phyloP scores from a whole-genome alignment of 2,113 vertebrate species.

The Nettapus auritus region DNA sequence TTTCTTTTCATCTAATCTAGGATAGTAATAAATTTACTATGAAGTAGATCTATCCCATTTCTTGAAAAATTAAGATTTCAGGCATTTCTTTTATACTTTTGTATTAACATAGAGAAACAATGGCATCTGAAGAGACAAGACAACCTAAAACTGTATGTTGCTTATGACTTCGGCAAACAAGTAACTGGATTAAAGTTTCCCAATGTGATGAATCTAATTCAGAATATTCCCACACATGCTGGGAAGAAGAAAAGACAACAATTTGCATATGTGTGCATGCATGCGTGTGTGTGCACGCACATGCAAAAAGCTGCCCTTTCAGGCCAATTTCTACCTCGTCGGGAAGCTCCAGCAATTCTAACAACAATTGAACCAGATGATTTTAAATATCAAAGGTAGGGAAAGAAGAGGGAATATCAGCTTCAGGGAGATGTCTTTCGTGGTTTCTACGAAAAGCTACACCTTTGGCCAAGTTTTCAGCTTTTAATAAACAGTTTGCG shows the following conservation, averaged over 20 bases:
- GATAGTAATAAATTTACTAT: neutral
- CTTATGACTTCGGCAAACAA: neutral
- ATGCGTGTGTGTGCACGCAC: fast-evolving
- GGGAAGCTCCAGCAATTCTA: neutral
- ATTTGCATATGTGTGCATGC: neutral
- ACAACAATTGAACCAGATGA: neutral
- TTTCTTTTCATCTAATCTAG: neutral
- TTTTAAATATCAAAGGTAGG: slow-evolving; percentile 7
- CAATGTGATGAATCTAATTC: neutral
- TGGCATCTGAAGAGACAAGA: neutral
- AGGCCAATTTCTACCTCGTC: neutral
- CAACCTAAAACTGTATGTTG: neutral
- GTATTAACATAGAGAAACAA: neutral
- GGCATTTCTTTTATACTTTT: neutral
- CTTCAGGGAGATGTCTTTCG: neutral
- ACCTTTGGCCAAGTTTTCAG: neutral
- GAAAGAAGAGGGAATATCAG: neutral
- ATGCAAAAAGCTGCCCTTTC: neutral
- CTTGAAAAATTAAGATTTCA: neutral
- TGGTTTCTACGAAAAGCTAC: slow-evolving; percentile 10
- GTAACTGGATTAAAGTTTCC: neutral
- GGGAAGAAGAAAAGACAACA: neutral
- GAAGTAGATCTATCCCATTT: neutral
- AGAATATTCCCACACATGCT: neutral
- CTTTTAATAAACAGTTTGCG: neutral